phyloP scores from a whole-genome alignment of 2,888 invertebrate species.

The Cephus nigrinus region DNA sequence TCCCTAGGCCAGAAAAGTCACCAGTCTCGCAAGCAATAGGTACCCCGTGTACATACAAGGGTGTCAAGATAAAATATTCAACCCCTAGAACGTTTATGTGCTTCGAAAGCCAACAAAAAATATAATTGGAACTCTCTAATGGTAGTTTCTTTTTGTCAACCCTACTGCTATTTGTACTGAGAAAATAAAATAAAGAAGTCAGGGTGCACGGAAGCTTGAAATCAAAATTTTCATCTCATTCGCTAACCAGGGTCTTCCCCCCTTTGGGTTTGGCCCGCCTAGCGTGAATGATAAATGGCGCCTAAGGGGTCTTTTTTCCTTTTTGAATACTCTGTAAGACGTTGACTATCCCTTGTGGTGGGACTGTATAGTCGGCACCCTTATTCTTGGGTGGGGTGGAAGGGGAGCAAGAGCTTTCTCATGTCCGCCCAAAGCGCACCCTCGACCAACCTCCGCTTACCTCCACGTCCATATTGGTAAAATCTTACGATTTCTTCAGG shows the following conservation, averaged over 20 bases:
- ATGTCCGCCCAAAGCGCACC: constrained; percentile 50
- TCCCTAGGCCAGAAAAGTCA: background rate
- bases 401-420: constrained; percentile 61
- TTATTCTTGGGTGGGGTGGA: constrained; percentile 32
- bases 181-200: background rate
- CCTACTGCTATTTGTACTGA: background rate
- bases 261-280: background rate
- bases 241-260: background rate
- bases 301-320: background rate
- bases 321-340: constrained; percentile 1
- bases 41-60: background rate
- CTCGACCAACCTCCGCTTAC: constrained; percentile 49
- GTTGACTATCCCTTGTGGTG: background rate
- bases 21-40: background rate
- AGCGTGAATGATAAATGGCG: background rate
- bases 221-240: background rate
- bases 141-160: background rate
- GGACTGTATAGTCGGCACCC: constrained; percentile 20
- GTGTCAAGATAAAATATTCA: background rate
- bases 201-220: background rate
- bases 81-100: background rate
- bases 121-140: background rate
- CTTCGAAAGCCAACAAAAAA: background rate
- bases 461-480: constrained; percentile 9
- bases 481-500: constrained; percentile 14